phyloP scores from a whole-genome alignment of 2,797 vertebrate genomes.

The Anas acuta region DNA sequence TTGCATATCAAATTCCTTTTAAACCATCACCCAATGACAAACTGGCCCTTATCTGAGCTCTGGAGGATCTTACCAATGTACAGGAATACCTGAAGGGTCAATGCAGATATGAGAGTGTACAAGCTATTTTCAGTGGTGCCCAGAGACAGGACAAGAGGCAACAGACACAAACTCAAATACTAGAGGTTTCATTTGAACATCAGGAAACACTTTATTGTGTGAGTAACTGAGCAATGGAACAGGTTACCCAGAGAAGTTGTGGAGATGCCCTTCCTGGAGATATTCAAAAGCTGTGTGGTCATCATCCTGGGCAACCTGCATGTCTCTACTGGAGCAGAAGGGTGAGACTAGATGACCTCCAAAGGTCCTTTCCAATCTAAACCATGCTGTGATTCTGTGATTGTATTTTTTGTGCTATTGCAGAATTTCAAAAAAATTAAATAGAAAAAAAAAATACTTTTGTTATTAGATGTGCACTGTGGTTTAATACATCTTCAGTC shows the following conservation, averaged over 20 bases:
- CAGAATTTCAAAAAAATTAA: neutral
- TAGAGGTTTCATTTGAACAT: neutral
- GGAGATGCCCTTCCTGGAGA: neutral
- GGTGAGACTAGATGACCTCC: neutral
- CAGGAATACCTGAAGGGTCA: neutral
- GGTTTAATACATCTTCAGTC: neutral
- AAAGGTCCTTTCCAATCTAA: neutral
- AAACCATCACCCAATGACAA: neutral
- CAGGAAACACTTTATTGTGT: neutral
- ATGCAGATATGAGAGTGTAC: too few relatives aligned
- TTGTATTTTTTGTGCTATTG: neutral
- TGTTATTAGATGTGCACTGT: neutral
- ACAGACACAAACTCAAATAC: neutral
- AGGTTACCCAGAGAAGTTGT: neutral
- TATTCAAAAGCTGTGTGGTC: neutral
- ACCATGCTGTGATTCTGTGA: neutral
- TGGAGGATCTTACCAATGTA: neutral
- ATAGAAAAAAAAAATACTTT: rapidly evolving
- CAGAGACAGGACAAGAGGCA: too few relatives aligned
- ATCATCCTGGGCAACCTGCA: neutral
- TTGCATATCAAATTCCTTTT: neutral
- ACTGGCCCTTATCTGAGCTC: neutral
- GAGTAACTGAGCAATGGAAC: neutral
- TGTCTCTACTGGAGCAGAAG: neutral
- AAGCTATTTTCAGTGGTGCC: neutral